phyloP scores from a whole-genome alignment of 2,113 vertebrate species.

The Triplophysa dalaica region DNA sequence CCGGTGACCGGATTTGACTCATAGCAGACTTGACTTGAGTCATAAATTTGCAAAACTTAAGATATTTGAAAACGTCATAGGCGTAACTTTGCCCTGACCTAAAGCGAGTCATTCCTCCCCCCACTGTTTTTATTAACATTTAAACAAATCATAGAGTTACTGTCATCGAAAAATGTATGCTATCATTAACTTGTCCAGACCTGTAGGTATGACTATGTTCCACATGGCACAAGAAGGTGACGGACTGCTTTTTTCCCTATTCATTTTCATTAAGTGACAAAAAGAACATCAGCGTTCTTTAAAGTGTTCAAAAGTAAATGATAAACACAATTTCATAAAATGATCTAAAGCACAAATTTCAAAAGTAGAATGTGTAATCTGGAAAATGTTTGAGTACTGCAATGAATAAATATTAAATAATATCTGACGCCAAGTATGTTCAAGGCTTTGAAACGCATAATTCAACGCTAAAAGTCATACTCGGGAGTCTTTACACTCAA shows the following conservation, averaged over 20 bases:
- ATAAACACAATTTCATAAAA: too few species aligned
- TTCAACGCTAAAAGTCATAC: background rate
- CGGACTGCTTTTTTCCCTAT: too few species aligned
- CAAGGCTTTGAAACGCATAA: slow-evolving; percentile 5
- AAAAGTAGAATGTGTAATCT: background rate
- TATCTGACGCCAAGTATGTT: background rate
- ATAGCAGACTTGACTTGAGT: background rate
- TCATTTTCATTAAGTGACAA: too few species aligned
- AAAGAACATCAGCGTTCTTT: too few species aligned
- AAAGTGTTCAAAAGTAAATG: too few species aligned
- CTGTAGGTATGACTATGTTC: too few species aligned
- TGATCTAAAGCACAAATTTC: background rate
- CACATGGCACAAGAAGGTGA: too few species aligned
- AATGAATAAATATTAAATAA: background rate
- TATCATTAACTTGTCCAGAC: too few species aligned
- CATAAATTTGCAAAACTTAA: background rate
- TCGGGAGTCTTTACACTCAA: background rate
- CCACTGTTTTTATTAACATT: background rate
- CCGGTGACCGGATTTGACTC: background rate
- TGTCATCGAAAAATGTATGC: too few species aligned
- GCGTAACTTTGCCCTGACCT: background rate
- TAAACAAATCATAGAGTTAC: too few species aligned
- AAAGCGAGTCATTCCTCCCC: background rate
- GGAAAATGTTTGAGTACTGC: background rate
- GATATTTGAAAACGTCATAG: background rate